phyloP scores from a whole-genome alignment of 2,113 vertebrate genomes.

The Leptocoma aspasia region DNA sequence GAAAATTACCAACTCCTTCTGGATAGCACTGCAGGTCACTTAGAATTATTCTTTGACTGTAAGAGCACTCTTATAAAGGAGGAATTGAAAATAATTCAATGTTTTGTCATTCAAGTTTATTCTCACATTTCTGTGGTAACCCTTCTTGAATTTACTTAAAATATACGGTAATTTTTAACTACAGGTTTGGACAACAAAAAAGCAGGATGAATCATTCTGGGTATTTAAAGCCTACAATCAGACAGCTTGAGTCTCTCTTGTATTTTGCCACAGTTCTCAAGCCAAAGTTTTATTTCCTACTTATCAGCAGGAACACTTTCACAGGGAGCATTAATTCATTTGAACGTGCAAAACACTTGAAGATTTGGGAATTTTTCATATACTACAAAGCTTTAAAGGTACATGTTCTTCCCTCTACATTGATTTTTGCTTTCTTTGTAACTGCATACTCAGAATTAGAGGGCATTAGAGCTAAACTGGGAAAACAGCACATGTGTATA shows the following conservation, averaged over 20 bases:
- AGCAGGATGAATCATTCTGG: constrained; percentile 53
- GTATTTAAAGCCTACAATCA: constrained; percentile 66
- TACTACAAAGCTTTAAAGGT: neutral
- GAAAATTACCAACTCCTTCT: constrained; percentile 43
- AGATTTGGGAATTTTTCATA: neutral
- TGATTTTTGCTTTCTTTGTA: constrained; percentile 9
- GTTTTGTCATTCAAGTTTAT: constrained; percentile 58
- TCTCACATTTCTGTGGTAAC: constrained; percentile 41
- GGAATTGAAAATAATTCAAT: constrained; percentile 34
- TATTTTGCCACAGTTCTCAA: constrained; percentile 48
- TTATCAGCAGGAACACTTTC: constrained; percentile 2
- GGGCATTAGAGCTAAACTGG: constrained; percentile 40
- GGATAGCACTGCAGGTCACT: constrained; percentile 46
- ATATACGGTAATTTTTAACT: constrained; percentile 59
- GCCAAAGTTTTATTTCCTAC: constrained; percentile 39
- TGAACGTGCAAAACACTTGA: neutral
- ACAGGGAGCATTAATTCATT: neutral
- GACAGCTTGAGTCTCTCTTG: constrained; percentile 44
- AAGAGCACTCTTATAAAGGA: constrained; percentile 21
- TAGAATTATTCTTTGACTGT: constrained; percentile 32
- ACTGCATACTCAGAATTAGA: constrained; percentile 23
- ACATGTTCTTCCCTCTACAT: neutral
- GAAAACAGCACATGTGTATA: constrained; percentile 36
- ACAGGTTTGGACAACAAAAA: constrained; percentile 58
- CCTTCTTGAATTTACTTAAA: constrained; percentile 55